These are phyloP conservation scores for Protobothrops flavoviridis DNA, from an alignment of 2,113 vertebrate species.

Conservation along the genomic window DNA sequence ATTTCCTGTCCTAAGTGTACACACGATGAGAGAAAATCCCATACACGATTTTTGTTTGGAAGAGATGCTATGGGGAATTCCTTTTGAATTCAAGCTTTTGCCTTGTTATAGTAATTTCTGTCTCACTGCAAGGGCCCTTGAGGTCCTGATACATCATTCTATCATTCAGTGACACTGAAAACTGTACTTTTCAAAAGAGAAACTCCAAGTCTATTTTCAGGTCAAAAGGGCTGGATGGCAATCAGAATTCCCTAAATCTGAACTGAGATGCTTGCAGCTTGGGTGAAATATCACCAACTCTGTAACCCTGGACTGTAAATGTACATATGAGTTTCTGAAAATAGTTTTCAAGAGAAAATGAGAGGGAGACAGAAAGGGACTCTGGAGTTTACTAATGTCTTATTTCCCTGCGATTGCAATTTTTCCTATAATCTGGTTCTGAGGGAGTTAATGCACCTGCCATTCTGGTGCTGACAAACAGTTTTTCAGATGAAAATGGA, in stretches of 20 bases:
- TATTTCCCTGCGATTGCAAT: conserved; percentile 65
- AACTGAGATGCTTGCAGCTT: not conserved
- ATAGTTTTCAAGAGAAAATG: conserved; percentile 32
- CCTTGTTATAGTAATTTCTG: not conserved
- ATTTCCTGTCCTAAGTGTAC: not conserved
- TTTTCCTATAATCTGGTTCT: conserved; percentile 80
- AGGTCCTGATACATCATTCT: not conserved
- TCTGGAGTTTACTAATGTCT: conserved; percentile 49
- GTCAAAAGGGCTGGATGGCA: not conserved
- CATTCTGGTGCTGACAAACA: conserved; percentile 86
- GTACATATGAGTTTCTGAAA: not conserved
- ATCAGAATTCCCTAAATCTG: not conserved
- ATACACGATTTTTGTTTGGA: not conserved
- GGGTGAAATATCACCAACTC: not conserved
- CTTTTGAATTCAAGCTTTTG: not conserved
- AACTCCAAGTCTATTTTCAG: not conserved
- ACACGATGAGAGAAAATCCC: not conserved
- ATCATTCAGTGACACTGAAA: not conserved
- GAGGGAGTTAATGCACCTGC: conserved; percentile 90
- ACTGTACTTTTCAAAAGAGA: conserved; percentile 2
- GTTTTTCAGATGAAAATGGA: conserved; percentile 76
- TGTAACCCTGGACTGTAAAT: conserved; percentile 24
- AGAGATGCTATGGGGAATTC: not conserved
- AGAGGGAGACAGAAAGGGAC: conserved; percentile 3
- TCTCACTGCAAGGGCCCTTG: not conserved